A percentile compares a stretch with the other conserved stretches of the same genome.
Evolutionary conservation across 2,797 vertebrate species (phyloP).

Genomic region (Sparidentex hasta): DNA sequence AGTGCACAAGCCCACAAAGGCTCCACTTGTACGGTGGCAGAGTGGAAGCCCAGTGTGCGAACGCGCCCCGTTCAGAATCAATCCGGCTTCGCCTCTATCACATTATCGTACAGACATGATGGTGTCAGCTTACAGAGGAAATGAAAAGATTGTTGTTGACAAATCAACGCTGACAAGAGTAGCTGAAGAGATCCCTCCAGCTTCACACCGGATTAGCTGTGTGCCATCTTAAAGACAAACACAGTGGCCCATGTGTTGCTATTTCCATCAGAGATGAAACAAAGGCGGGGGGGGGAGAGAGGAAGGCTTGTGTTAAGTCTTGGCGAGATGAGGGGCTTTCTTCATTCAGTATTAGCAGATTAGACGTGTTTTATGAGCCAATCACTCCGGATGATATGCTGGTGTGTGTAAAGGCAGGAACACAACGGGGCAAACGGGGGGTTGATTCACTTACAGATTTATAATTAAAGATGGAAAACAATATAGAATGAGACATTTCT

Average conservation of each 20-base stretch:
- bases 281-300: constrained; percentile 63
- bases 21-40: constrained; percentile 52
- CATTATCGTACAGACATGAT: constrained; percentile 73
- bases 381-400: constrained; percentile 70
- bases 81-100: constrained; percentile 75
- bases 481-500: constrained; percentile 57
- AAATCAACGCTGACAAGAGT: constrained; percentile 82
- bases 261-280: constrained; percentile 81
- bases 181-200: constrained; percentile 82
- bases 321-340: constrained; percentile 77
- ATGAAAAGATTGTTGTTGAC: constrained; percentile 83
- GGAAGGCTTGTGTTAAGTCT: constrained; percentile 72
- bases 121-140: constrained; percentile 83
- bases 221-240: constrained; percentile 80
- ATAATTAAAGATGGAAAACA: constrained; percentile 76
- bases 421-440: constrained; percentile 38
- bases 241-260: constrained; percentile 80
- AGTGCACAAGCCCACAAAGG: constrained; percentile 63
- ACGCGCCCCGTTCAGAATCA: constrained; percentile 64
- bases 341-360: constrained; percentile 83
- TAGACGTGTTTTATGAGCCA: constrained; percentile 79
- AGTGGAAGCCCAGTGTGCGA: constrained; percentile 53
- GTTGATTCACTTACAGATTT: constrained; percentile 68
- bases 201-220: constrained; percentile 82
- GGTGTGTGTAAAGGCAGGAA: constrained; percentile 47